phyloP scores from a whole-genome alignment of 2,797 vertebrate genomes.

The Mareca penelope region DNA sequence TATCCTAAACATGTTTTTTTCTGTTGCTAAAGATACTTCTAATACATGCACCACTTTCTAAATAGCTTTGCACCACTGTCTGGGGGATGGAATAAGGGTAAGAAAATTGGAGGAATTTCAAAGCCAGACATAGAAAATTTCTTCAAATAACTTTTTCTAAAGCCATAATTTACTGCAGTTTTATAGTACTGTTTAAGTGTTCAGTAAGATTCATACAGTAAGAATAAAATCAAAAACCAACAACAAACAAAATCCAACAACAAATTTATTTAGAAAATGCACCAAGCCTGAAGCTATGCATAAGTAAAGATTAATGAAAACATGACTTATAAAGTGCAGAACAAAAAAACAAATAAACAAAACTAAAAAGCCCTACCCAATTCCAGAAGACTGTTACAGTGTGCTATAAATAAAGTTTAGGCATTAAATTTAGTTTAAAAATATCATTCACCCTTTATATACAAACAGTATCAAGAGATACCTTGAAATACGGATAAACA shows the following conservation, averaged over 20 bases:
- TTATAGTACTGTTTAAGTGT: not conserved
- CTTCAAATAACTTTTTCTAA: not conserved
- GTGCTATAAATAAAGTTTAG: not conserved
- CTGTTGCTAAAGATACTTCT: not conserved
- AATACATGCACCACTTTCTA: not conserved
- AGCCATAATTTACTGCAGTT: not conserved
- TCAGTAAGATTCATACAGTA: not conserved
- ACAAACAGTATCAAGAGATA: not conserved
- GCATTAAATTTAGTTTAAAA: not conserved
- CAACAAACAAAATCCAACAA: not conserved
- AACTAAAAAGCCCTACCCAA: rapidly evolving
- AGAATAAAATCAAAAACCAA: not conserved
- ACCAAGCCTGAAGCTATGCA: not conserved
- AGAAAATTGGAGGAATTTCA: not conserved
- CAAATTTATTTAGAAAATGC: not conserved
- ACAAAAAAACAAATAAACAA: not conserved
- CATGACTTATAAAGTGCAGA: not conserved
- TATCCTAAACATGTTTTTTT: not conserved
- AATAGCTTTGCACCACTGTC: not conserved
- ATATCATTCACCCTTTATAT: not conserved
- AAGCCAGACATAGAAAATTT: not conserved
- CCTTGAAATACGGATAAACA: not conserved
- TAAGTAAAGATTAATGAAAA: not conserved
- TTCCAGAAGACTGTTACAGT: not conserved
- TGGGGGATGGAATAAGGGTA: not conserved